Percentiles rank a stretch among this genome's conserved stretches.
These are phyloP conservation scores for Meleagris gallopavo DNA, from an alignment of 2,113 vertebrate species.

Conservation along the genomic window DNA sequence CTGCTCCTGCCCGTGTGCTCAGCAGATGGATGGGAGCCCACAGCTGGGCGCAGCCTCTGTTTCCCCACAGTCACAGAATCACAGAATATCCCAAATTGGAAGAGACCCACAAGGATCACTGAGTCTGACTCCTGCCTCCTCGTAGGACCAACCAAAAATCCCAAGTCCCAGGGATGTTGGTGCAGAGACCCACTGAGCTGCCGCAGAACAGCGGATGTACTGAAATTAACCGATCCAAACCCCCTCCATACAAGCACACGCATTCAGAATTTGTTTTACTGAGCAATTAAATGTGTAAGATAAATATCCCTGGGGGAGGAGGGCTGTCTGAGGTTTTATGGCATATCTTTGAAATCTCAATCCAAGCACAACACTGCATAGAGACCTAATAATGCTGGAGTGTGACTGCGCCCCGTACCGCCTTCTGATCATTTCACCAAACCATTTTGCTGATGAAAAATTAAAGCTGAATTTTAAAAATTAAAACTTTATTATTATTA, in stretches of 20 bases:
- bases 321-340: conserved; percentile 58
- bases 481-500: not conserved
- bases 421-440: not conserved
- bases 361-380: conserved; percentile 48
- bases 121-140: too few relatives aligned
- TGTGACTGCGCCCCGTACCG: not conserved
- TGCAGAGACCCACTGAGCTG: conserved; percentile 25
- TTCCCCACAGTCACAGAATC: not conserved
- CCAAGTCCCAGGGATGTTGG: not conserved
- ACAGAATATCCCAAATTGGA: too few relatives aligned
- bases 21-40: conserved; percentile 10
- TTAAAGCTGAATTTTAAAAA: not conserved
- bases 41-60: conserved; percentile 22
- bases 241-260: conserved; percentile 9
- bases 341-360: conserved; percentile 60
- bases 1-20: conserved; percentile 6
- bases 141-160: too few relatives aligned
- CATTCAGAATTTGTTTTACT: conserved; percentile 64
- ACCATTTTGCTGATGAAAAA: not conserved
- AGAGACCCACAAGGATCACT: too few relatives aligned
- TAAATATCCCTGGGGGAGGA: conserved; percentile 62
- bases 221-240: conserved; percentile 45
- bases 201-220: conserved; percentile 45
- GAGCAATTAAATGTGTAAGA: conserved; percentile 62
- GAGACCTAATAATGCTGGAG: not conserved